Conservation (phyloP, 92 coral and sea anemone species). For the Umimayanthus chanpuru region DNA sequence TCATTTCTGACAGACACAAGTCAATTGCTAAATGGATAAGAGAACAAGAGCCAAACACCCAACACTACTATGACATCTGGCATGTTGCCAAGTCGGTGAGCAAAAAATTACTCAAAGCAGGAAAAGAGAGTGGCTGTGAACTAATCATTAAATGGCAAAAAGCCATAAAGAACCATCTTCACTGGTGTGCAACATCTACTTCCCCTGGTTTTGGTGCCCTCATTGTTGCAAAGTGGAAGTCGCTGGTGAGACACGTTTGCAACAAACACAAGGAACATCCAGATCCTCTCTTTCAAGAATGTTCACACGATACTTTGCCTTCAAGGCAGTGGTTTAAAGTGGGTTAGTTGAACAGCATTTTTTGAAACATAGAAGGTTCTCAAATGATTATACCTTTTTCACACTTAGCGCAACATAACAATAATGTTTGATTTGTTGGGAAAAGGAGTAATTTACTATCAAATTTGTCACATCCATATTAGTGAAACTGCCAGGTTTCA, state of each 20-base stretch:
- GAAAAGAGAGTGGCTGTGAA: constrained; percentile 20
- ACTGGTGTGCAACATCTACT: no score
- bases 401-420: no score
- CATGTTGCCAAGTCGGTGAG: constrained; percentile 10
- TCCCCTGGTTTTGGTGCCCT: constrained; percentile 29
- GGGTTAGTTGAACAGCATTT: constrained; percentile 28
- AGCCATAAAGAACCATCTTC: no score
- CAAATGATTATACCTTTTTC: no score
- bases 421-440: no score
- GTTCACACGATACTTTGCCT: constrained; percentile 28
- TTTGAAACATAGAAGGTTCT: background rate
- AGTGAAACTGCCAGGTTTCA: no score
- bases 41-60: constrained; percentile 24
- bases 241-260: constrained; percentile 19
- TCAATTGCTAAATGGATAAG: constrained; percentile 32
- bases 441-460: no score
- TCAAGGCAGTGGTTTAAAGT: constrained; percentile 35
- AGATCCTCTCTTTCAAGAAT: constrained; percentile 23
- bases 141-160: constrained; percentile 26
- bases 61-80: constrained; percentile 27
- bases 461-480: no score
- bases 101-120: constrained; percentile 17
- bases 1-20: constrained; percentile 27
- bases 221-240: constrained; percentile 44
- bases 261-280: constrained; percentile 44